A percentile compares a stretch with the other conserved stretches of the same genome.
phyloP scores from a whole-genome alignment of 2,113 vertebrate genomes.

The Crypturellus undulatus region DNA sequence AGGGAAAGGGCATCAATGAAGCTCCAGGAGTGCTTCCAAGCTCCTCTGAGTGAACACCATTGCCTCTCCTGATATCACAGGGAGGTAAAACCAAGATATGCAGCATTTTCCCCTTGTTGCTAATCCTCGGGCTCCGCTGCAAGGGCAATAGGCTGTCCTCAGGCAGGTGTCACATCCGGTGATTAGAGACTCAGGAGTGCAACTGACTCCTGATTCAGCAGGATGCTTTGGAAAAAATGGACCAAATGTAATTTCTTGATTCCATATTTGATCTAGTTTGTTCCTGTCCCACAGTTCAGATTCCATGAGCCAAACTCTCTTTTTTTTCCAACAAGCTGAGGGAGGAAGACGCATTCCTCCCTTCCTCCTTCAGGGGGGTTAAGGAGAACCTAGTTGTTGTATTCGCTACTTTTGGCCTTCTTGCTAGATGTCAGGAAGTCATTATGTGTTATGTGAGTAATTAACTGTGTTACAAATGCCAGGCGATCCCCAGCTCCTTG shows the following conservation, averaged over 20 bases:
- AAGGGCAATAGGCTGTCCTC: neutral
- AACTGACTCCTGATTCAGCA: neutral
- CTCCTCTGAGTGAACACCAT: neutral
- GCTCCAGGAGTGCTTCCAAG: neutral
- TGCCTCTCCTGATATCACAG: neutral
- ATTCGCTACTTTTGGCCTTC: neutral
- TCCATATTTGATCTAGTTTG: neutral
- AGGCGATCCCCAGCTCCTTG: neutral
- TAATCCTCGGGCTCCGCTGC: neutral
- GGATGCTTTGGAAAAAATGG: neutral
- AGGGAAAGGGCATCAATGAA: neutral
- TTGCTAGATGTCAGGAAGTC: neutral
- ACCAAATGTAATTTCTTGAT: neutral
- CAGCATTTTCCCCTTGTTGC: neutral
- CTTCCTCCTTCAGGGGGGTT: neutral
- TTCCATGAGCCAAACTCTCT: neutral
- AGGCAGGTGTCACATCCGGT: neutral
- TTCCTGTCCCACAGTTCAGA: neutral
- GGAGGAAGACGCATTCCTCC: neutral
- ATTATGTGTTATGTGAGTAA: slow-evolving; percentile 24
- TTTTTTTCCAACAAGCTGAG: neutral
- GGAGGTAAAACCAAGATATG: neutral
- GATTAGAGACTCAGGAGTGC: neutral
- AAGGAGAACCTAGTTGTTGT: accelerated
- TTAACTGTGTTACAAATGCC: neutral